Conservation (phyloP, 92 coral and sea anemone species). For the Micromussa lordhowensis region DNA sequence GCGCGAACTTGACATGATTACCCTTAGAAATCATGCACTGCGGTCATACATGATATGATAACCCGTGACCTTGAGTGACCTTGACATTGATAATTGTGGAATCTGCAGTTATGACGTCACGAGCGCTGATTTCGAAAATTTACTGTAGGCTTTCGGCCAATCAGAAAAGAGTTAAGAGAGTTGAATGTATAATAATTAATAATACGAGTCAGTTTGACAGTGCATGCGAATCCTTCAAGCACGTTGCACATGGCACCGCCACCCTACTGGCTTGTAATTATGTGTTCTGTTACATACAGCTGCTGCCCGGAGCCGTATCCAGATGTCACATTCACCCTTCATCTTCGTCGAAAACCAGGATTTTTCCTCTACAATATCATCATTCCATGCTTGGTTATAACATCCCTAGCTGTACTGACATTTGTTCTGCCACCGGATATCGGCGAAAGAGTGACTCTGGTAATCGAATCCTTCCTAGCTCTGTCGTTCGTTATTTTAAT, state of each 20-base stretch:
- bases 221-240: conserved; percentile 13
- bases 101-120: no score
- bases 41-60: no score
- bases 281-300: conserved; percentile 66
- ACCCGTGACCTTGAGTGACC: no score
- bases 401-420: conserved; percentile 88
- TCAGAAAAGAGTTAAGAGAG: no score
- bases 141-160: no score
- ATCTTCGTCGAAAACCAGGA: conserved; percentile 91
- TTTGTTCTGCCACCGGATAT: conserved; percentile 94
- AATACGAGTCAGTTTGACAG: not conserved
- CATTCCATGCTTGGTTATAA: conserved; percentile 89
- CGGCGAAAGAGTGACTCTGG: conserved; percentile 94
- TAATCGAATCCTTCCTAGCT: conserved; percentile 89
- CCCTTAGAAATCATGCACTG: no score
- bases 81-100: no score
- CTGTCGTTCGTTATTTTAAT: conserved; percentile 87
- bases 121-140: no score
- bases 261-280: conserved; percentile 29
- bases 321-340: conserved; percentile 87
- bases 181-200: no score
- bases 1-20: no score
- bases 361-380: conserved; percentile 92
- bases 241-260: conserved; percentile 41
- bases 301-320: conserved; percentile 97